Conservation (phyloP, 2,113 vertebrate genomes). For the Cyphomyrus plagiostoma region DNA sequence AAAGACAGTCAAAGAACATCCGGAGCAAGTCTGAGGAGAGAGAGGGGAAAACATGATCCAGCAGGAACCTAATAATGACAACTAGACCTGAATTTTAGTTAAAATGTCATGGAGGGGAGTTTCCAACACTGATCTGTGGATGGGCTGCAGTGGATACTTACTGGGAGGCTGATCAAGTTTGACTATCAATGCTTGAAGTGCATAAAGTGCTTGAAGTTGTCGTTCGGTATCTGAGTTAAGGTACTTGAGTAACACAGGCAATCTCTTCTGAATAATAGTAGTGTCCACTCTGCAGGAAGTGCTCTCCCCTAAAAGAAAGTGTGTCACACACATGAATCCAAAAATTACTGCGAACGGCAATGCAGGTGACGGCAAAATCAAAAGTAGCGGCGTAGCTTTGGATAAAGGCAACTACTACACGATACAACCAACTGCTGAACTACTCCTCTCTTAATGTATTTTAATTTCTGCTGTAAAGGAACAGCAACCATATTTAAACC, state of each 20-base stretch:
- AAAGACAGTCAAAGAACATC: constrained; percentile 88
- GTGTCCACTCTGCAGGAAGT: constrained; percentile 87
- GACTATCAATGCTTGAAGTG: constrained; percentile 95
- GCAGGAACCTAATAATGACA: background rate
- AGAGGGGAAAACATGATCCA: background rate
- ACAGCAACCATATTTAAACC: background rate
- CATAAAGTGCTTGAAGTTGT: constrained; percentile 99
- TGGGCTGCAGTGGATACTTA: constrained; percentile 60
- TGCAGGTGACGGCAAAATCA: background rate
- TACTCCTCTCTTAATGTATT: background rate
- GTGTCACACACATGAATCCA: background rate
- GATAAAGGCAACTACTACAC: background rate
- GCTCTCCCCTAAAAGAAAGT: constrained; percentile 67
- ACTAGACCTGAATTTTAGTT: background rate
- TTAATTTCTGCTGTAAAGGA: background rate
- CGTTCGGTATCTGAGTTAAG: constrained; percentile 95
- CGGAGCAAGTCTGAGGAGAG: constrained; percentile 73
- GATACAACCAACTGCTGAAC: background rate
- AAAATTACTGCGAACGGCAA: background rate
- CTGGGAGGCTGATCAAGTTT: constrained; percentile 96
- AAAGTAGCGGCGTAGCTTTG: background rate
- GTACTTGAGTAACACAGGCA: constrained; percentile 97
- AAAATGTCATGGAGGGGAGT: background rate
- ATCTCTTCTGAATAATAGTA: constrained; percentile 85
- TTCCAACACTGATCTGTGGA: background rate